Conservation (phyloP, 2,113 vertebrate species). For the Pachypanchax playfairii region DNA sequence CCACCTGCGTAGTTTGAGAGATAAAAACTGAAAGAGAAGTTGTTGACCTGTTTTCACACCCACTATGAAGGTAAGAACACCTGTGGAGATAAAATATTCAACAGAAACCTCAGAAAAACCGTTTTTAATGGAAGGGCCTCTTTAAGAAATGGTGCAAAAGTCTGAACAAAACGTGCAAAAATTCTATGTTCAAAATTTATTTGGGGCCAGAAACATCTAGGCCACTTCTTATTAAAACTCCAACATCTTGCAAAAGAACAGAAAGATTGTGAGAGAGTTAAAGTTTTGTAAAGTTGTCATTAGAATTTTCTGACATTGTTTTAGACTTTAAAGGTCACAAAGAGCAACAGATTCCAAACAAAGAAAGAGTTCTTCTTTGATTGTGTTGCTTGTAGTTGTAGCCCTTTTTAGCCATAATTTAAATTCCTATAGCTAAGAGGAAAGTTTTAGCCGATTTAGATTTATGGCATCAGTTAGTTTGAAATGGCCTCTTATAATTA, state of each 20-base stretch:
- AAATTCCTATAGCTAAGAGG: background rate
- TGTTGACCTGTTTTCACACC: no score
- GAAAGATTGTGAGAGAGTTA: background rate
- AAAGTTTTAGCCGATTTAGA: background rate
- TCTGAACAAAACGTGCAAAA: background rate
- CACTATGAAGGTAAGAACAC: no score
- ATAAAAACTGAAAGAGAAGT: no score
- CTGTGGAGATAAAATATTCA: no score
- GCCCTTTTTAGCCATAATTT: background rate
- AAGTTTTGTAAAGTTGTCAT: no score
- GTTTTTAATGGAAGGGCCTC: no score
- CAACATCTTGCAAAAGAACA: background rate
- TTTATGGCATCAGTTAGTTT: background rate
- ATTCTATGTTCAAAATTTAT: background rate
- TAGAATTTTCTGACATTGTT: no score
- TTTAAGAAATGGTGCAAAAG: background rate
- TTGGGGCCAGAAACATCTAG: background rate
- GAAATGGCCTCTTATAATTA: no score
- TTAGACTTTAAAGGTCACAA: background rate
- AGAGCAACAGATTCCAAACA: background rate
- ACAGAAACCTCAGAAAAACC: no score
- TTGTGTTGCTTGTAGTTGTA: background rate
- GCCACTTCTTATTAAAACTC: no score
- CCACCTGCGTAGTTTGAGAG: no score
- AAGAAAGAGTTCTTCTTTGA: background rate